Base-by-base conservation (phyloP, 2,113 vertebrate genomes). In the Chunga burmeisteri region DNA sequence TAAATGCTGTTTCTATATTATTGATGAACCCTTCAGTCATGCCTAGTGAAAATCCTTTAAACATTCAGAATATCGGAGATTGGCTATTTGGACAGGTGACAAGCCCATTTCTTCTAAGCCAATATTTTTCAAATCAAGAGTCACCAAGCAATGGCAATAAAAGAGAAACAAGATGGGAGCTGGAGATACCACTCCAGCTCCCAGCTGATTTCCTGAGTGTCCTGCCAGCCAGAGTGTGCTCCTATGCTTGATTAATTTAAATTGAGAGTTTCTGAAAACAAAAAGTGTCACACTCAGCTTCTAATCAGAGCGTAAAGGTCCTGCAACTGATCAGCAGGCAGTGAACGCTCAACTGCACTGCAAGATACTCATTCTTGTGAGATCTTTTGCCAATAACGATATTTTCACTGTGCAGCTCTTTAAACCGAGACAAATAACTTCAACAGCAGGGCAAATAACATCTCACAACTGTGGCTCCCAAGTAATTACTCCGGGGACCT, bases 251-350 rank as follows among this genome's bases (percentile, higher is more conserved):
- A 94, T 95, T 93, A 81, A 96, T 91, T 94, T 88, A 88, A 94
- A 96, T 67, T 52, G 79, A 42, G 89, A 94, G 47, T 86, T 97
- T 97, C 95, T 95, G 93, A 96, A 97, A 96, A 97, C 94, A 96
- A 93, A 59, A 95, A 85, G 38, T 83, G 75, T 55, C 82, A 83
- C 62, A 47, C 78, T 87, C 53, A 1, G 81, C 62, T 86, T 91
- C 84, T 90, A 90, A 96, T 88, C 87, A 88, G 91, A 90, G 95
- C 21, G 0, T 62, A 94, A 92, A 94, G 84, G 89, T 94, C 87
- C 67, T 0, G 0, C 25, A 14, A 47, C 74, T 71, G 81, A 93
- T 94, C 86, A 94, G 89, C 89, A 88, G 74, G 74, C 81, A 94
- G 46, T 15, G 80, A 91, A 82, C 0, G 3, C 70, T 78, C 74